Base-by-base conservation (phyloP, 2,888 invertebrate species). In the Diadegma fenestrale region DNA sequence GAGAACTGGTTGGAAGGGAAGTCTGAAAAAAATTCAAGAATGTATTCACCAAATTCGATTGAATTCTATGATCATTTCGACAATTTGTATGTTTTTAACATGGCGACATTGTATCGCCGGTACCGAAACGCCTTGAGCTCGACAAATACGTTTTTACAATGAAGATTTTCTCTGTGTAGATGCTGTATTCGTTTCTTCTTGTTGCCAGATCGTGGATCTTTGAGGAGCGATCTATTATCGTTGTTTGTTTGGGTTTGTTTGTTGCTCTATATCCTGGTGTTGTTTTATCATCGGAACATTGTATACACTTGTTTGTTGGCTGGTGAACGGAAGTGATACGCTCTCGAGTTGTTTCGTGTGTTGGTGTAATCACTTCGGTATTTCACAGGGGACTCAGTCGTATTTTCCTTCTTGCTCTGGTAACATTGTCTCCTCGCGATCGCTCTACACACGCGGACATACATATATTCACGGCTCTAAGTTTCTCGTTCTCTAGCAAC, bases 351-450 rank as follows among this genome's bases (percentile, higher is more conserved):
- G 73, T 75, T 66, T 64, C 48, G 58, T 68, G 75, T 81, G 75
- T 77, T 78, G 51, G 64, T 68, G 78, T 85, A 85, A 85, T 85
- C 85, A 82, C 79, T 82, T 79, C 71, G 82, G 69, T 63, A 71
- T 79, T 79, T 75, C 85, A 73, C 45, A 63, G 37, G 66, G 63
- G 17, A 85, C 51, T 54, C 69, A 68, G 68, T 71, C 54, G 71
- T 17, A 71, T 76, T 69, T 71, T 51, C 66, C 33, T 58, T 63
- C 68, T 61, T 19, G 33, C 51, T 77, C 48, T 63, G 26, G n/a
- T 68, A 48, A 43, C 51, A 75, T 41, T 33, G 19, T 30, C 45
- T 22, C 26, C 22, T 37, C 58, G n/a, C 7, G 19, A 26, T 37
- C 26, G 30, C 64, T 64, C 64, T 37, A 19, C 19, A 61, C 26